Conservation (phyloP, 2,888 invertebrate genomes). For the Yponomeuta cagnagella region DNA sequence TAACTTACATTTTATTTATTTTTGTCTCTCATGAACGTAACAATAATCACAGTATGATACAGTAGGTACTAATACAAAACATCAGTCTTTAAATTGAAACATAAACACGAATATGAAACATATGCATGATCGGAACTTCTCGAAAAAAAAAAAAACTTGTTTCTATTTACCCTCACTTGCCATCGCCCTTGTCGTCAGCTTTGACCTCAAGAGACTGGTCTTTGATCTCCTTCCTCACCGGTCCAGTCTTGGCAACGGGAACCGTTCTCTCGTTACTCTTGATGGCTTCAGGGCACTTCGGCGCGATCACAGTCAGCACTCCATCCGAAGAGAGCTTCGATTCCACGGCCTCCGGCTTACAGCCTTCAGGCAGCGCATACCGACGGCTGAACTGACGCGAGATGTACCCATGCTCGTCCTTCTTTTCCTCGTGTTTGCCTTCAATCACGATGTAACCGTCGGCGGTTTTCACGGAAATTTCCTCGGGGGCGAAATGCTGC, state of each 20-base stretch:
- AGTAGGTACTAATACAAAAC: too few species aligned
- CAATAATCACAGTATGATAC: too few species aligned
- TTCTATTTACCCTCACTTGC: too few species aligned
- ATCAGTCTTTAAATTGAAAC: too few species aligned
- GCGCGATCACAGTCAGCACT: conserved; percentile 81
- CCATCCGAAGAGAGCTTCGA: conserved; percentile 85
- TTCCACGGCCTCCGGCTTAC: conserved; percentile 79
- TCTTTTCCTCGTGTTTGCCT: conserved; percentile 85
- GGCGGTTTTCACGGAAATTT: conserved; percentile 82
- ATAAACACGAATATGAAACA: too few species aligned
- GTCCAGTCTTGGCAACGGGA: conserved; percentile 75
- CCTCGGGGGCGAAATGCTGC: conserved; percentile 82
- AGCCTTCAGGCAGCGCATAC: conserved; percentile 82
- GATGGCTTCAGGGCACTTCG: conserved; percentile 36
- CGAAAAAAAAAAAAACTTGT: too few species aligned
- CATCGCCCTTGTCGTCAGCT: too few species aligned
- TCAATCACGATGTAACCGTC: conserved; percentile 81
- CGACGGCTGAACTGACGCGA: conserved; percentile 82
- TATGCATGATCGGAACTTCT: too few species aligned
- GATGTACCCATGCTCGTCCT: conserved; percentile 82
- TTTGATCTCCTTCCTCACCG: conserved; percentile 62
- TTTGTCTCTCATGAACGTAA: too few species aligned
- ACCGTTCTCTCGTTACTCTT: conserved; percentile 62
- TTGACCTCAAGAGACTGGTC: conserved; percentile 36
- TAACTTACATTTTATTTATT: too few species aligned